A percentile compares a stretch with the other conserved stretches of the same genome.
phyloP scores from a whole-genome alignment of 2,888 invertebrate species.

The Nemapogon koenigi region DNA sequence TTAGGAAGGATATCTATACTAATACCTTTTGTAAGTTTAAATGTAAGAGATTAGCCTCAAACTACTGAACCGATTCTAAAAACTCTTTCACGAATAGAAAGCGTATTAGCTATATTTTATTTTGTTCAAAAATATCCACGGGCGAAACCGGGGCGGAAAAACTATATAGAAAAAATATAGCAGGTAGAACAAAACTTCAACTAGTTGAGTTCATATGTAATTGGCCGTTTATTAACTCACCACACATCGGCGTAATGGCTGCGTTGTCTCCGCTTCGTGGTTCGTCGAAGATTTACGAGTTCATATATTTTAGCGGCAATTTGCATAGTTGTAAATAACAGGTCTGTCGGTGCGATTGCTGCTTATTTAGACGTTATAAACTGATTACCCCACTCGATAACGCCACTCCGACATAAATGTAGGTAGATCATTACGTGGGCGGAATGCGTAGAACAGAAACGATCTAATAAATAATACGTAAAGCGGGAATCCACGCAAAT shows the following conservation, averaged over 20 bases:
- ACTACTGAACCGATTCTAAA: too few species aligned
- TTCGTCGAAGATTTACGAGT: constrained; percentile 33
- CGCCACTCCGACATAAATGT: constrained; percentile 36
- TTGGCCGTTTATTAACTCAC: constrained; percentile 6
- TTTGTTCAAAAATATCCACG: too few species aligned
- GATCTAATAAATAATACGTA: constrained; percentile 8
- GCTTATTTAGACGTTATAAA: constrained; percentile 50
- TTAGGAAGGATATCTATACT: too few species aligned
- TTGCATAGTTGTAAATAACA: constrained; percentile 46
- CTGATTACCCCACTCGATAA: constrained; percentile 47
- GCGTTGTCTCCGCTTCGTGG: constrained; percentile 29
- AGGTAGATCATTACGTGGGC: constrained; percentile 19
- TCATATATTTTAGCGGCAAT: constrained; percentile 32
- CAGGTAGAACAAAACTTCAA: too few species aligned
- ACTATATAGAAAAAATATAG: too few species aligned
- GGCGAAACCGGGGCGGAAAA: too few species aligned
- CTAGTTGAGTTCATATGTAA: too few species aligned
- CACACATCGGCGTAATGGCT: constrained; percentile 25
- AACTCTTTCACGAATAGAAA: too few species aligned
- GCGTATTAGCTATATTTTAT: too few species aligned
- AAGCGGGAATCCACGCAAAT: constrained; percentile 3
- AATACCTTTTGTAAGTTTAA: too few species aligned
- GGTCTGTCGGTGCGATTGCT: constrained; percentile 33
- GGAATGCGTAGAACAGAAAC: constrained; percentile 4
- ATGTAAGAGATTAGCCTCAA: too few species aligned